Evolutionary conservation across 2,797 vertebrate genomes (phyloP).

Genomic region (Orestias chungarensis): DNA sequence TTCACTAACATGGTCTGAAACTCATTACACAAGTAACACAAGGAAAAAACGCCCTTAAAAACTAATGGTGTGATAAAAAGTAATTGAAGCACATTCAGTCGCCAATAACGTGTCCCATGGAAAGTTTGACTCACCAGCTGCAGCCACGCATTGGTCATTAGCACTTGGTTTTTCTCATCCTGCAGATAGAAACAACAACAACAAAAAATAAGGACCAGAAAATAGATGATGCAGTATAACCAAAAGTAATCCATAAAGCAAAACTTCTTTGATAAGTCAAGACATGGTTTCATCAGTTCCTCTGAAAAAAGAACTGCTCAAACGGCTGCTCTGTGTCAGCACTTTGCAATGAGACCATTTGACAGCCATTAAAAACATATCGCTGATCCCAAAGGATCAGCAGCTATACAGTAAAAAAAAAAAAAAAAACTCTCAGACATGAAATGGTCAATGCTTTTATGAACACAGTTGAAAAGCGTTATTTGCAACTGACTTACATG

Average conservation of each 20-base stretch:
- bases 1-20: conserved; percentile 7
- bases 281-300: conserved; percentile 31
- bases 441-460: not conserved
- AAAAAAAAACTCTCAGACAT: not conserved
- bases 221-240: not conserved
- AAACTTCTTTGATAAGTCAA: conserved; percentile 26
- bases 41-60: conserved; percentile 5
- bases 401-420: not conserved
- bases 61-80: conserved; percentile 20
- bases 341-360: conserved; percentile 16
- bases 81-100: conserved; percentile 23
- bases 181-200: conserved; percentile 60
- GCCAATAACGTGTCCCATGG: not conserved
- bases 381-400: conserved; percentile 1
- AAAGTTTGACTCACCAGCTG: conserved; percentile 85
- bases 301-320: conserved; percentile 20
- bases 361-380: conserved; percentile 10
- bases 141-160: conserved; percentile 92
- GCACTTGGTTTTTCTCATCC: conserved; percentile 94
- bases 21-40: not conserved
- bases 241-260: not conserved
- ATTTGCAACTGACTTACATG: too few species aligned
- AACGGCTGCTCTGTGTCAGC: conserved; percentile 15
- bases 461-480: not conserved
- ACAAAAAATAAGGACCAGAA: conserved; percentile 3